Percentiles rank a stretch among this genome's conserved stretches.
Conservation (phyloP, 2,888 invertebrate species). For the Sinhomidia bicolor region DNA sequence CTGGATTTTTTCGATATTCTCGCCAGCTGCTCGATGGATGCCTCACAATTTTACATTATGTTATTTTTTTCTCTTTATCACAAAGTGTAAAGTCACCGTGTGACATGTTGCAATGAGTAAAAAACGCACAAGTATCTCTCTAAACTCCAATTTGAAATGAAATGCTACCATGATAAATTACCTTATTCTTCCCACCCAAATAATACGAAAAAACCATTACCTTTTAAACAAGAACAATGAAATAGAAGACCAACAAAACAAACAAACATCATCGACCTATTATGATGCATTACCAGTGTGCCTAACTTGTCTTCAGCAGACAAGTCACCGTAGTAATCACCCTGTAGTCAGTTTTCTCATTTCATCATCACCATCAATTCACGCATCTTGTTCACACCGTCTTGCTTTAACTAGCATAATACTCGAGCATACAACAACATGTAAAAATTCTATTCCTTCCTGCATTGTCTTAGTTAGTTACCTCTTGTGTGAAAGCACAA, state of each 20-base stretch:
- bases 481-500: slow-evolving; percentile 48
- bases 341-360: slow-evolving; percentile 63
- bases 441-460: not conserved
- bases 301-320: slow-evolving; percentile 4
- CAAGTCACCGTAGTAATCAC: slow-evolving; percentile 53
- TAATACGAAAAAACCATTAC: not conserved
- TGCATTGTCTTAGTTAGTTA: slow-evolving; percentile 7
- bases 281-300: not conserved
- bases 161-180: slow-evolving; percentile 68
- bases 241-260: slow-evolving; percentile 35
- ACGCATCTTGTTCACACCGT: slow-evolving; percentile 46
- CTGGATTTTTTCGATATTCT: slow-evolving; percentile 1
- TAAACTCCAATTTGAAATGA: slow-evolving; percentile 19
- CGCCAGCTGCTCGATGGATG: slow-evolving; percentile 25
- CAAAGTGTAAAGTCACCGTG: not conserved
- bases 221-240: slow-evolving; percentile 47
- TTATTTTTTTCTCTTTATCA: slow-evolving; percentile 8
- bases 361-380: too few relatives aligned
- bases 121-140: not conserved
- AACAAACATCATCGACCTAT: slow-evolving; percentile 37
- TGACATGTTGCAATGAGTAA: not conserved
- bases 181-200: slow-evolving; percentile 43
- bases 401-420: slow-evolving; percentile 13
- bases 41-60: not conserved
- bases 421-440: slow-evolving; percentile 7